A percentile compares a stretch with the other conserved stretches of the same genome.
Evolutionary conservation across 2,113 vertebrate genomes (phyloP).

Genomic region (Donacobius atricapilla): DNA sequence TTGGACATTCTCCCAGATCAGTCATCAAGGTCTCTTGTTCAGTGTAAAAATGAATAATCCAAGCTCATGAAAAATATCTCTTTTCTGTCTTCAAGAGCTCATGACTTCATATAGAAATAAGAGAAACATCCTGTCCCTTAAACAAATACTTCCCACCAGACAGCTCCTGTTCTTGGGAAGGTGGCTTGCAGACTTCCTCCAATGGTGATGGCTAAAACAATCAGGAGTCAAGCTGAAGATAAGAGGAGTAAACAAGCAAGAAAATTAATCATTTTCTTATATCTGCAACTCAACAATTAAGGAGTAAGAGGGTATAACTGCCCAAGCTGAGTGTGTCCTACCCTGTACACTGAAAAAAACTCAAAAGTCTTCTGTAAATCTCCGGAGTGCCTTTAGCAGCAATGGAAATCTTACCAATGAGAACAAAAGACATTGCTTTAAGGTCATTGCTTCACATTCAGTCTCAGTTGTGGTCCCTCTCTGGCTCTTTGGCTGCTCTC

Average conservation of each 20-base stretch:
- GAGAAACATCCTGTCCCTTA: neutral
- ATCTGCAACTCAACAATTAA: neutral
- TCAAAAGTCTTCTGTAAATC: neutral
- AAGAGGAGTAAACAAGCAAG: neutral
- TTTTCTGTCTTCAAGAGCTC: neutral
- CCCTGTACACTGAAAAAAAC: neutral
- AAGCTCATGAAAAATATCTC: neutral
- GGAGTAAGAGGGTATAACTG: neutral
- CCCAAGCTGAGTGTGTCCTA: neutral
- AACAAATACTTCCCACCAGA: neutral
- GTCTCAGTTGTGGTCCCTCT: neutral
- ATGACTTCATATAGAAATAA: neutral
- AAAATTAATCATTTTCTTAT: neutral
- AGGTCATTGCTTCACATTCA: neutral
- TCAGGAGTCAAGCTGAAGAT: neutral
- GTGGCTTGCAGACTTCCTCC: neutral
- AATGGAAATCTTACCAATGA: neutral
- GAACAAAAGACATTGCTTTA: neutral
- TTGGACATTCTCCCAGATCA: neutral
- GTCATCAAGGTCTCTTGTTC: neutral
- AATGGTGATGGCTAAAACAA: neutral
- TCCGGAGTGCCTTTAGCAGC: neutral
- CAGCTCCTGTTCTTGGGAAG: neutral
- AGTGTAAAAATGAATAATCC: neutral
- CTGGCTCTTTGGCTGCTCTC: neutral